Evolutionary conservation across 2,797 vertebrate species (phyloP).

Genomic region (Lagodon rhomboides): DNA sequence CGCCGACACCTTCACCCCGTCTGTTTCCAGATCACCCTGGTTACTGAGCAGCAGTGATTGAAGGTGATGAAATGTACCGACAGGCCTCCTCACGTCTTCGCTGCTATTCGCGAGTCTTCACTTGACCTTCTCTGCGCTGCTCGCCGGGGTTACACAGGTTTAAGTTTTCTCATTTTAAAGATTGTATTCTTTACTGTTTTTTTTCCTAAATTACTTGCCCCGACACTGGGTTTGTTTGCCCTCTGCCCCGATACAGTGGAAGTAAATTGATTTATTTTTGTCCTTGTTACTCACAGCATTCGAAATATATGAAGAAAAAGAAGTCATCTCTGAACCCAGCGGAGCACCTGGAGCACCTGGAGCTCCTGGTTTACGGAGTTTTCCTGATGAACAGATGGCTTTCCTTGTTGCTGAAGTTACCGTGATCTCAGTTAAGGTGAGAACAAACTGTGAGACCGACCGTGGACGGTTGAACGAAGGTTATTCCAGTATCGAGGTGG

Average conservation of each 20-base stretch:
- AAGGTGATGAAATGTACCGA: slow-evolving; percentile 38
- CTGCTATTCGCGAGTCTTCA: slow-evolving; percentile 14
- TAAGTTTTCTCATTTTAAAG: background rate
- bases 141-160: background rate
- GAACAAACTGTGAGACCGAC: no score
- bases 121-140: slow-evolving; percentile 13
- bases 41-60: slow-evolving; percentile 24
- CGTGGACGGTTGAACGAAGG: no score
- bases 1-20: slow-evolving; percentile 1
- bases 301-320: background rate
- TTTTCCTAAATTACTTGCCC: background rate
- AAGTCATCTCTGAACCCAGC: background rate
- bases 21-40: slow-evolving; percentile 21
- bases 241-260: background rate
- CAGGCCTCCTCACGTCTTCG: slow-evolving; percentile 21
- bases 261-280: background rate
- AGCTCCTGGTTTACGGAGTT: no score
- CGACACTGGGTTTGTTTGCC: background rate
- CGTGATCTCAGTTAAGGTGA: no score
- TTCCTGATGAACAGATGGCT: no score
- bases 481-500: no score
- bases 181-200: background rate
- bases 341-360: no score
- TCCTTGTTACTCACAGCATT: background rate
- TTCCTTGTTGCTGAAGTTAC: no score